Evolutionary conservation across 2,797 vertebrate species (phyloP), one percentile per base, ranked within the genome.

Genomic region (Spondyliosoma cantharus): DNA sequence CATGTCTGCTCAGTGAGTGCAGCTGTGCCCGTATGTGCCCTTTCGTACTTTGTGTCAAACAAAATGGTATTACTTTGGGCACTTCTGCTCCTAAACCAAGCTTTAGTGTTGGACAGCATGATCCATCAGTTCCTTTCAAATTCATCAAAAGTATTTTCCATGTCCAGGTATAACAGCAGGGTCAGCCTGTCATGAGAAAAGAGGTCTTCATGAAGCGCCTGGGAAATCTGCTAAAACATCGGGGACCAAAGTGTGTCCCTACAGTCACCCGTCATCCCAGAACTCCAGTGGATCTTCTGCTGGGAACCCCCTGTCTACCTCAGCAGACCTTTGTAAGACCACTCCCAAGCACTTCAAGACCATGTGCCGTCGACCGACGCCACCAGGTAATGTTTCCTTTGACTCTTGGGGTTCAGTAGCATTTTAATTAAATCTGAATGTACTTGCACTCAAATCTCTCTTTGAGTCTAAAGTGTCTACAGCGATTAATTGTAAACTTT

Each of bases 291-390:
- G 89, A 59, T 78, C 93, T 0, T 91, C 95, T 77, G 91, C 91
- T 5, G 95, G 95, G 82, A 96, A 93, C 20, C 86, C 96, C 87
- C 93, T 96, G 84, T 96, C 97, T 96, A 96, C 97, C 96, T 97
- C 97, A 93, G 94, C 96, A 17, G 96, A 97, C 89, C 95, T 96
- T 89, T 97, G 96, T 95, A 97, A 97, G 95, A 96, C 96, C 62
- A 96, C 96, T 92, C 95, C 97, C 80, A 98, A 97, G 95, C 97
- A 97, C 95, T 97, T 97, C 95, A 97, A 98, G 94, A 96, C 95
- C 91, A 96, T 97, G 96, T 98, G 97, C 91, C 95, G 96, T 74
- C 96, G 96, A 93, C 96, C 96, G 85, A 96, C 96, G 37, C 97
- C 96, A 0, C 96, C 96, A 95, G 97, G 96, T 98, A 82, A 24